Conservation (phyloP, 2,888 invertebrate genomes). For the Apamea crenata region DNA sequence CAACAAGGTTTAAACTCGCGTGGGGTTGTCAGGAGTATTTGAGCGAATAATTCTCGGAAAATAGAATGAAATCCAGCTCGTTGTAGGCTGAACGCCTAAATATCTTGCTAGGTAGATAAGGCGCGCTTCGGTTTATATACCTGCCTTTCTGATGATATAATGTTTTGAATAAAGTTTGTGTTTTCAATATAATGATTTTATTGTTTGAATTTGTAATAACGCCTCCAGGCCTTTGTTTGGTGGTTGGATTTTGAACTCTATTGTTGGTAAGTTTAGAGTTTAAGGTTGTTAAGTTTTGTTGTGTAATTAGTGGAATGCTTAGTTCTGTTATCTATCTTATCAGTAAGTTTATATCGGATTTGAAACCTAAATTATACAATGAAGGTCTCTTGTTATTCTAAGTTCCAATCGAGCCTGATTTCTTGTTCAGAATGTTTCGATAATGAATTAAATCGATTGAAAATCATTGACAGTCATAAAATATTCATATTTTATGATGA, state of each 20-base stretch:
- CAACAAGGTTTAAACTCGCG: not conserved
- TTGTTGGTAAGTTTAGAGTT: rapidly evolving
- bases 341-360: constrained; percentile 26
- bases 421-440: constrained; percentile 12
- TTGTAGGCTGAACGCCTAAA: constrained; percentile 58
- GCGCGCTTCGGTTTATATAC: constrained; percentile 24
- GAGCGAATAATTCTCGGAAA: constrained; percentile 60
- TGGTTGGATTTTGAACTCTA: constrained; percentile 18
- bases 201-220: constrained; percentile 33
- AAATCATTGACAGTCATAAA: not conserved
- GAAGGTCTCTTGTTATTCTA: constrained; percentile 24
- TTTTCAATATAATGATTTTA: constrained; percentile 35
- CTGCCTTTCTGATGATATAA: constrained; percentile 62
- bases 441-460: constrained; percentile 8
- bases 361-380: constrained; percentile 25
- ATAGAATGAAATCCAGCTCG: constrained; percentile 60
- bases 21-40: constrained; percentile 25
- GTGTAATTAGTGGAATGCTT: constrained; percentile 15
- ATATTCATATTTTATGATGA: constrained; percentile 15
- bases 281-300: not conserved
- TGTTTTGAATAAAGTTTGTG: constrained; percentile 28
- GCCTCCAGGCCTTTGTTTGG: constrained; percentile 1
- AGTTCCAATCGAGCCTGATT: constrained; percentile 10
- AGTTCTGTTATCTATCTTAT: constrained; percentile 14
- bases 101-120: constrained; percentile 58